Evolutionary conservation across 2,888 invertebrate species (phyloP).

Genomic region (Xylophagus ater): DNA sequence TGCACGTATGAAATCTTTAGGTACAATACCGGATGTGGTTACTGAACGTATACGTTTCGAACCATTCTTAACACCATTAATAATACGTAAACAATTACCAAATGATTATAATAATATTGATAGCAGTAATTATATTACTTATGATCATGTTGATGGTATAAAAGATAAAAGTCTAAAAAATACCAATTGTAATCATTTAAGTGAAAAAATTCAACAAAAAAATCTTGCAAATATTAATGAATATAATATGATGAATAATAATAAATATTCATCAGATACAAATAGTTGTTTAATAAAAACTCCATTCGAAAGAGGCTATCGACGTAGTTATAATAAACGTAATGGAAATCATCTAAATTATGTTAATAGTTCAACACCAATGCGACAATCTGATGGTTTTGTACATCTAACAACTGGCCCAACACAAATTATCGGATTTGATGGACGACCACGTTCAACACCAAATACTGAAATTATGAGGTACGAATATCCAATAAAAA

Average conservation of each 20-base stretch:
- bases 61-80: conserved; percentile 37
- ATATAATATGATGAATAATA: conserved; percentile 9
- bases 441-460: conserved; percentile 12
- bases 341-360: conserved; percentile 3
- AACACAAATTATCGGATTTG: conserved; percentile 25
- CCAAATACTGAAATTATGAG: conserved; percentile 20
- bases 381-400: conserved; percentile 28
- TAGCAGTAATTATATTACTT: not conserved
- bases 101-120: conserved; percentile 6
- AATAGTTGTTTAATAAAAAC: conserved; percentile 1
- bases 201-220: not conserved
- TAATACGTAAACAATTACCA: conserved; percentile 29
- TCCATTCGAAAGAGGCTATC: conserved; percentile 35
- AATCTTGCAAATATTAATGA: not conserved
- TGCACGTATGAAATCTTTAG: conserved; percentile 38
- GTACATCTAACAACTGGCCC: conserved; percentile 25
- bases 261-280: conserved; percentile 3
- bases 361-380: conserved; percentile 29
- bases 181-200: too few species aligned
- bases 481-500: conserved; percentile 19
- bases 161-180: not conserved
- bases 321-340: conserved; percentile 26
- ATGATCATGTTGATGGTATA: conserved; percentile 2
- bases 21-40: conserved; percentile 37
- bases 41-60: conserved; percentile 34